A percentile compares a stretch with the other conserved stretches of the same genome.
phyloP scores from a whole-genome alignment of 2,113 vertebrate genomes.

The Myrmophylax atrothorax region DNA sequence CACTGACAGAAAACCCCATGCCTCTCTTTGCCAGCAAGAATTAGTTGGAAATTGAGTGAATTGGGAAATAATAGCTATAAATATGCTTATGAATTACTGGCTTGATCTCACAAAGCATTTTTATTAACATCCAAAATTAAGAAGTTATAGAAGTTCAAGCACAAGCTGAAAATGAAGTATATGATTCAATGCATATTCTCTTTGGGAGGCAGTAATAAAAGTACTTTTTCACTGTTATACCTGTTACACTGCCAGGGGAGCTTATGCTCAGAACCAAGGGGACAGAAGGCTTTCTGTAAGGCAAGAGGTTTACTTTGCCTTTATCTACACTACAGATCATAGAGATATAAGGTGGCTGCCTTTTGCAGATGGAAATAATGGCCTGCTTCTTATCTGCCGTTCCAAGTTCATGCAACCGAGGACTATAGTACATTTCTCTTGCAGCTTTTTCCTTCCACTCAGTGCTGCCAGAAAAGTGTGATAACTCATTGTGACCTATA shows the following conservation, averaged over 20 bases:
- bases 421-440: slow-evolving; percentile 18
- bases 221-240: background rate
- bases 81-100: background rate
- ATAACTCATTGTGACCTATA: slow-evolving; percentile 30
- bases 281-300: background rate
- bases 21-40: background rate
- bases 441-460: slow-evolving; percentile 1
- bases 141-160: background rate
- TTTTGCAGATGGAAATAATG: slow-evolving; percentile 24
- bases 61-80: slow-evolving; percentile 26
- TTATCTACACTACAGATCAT: background rate
- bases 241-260: background rate
- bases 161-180: background rate
- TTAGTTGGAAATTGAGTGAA: background rate
- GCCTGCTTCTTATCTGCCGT: slow-evolving; percentile 6
- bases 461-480: slow-evolving; percentile 18
- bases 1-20: background rate
- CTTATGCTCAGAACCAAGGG: background rate
- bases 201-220: background rate
- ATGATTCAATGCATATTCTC: background rate
- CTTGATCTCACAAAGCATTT: slow-evolving; percentile 19
- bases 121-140: slow-evolving; percentile 39
- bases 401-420: slow-evolving; percentile 11
- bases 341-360: background rate
- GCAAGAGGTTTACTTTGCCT: slow-evolving; percentile 2